Evolutionary conservation across 2,888 invertebrate species (phyloP).

Genomic region (Thera obeliscata): DNA sequence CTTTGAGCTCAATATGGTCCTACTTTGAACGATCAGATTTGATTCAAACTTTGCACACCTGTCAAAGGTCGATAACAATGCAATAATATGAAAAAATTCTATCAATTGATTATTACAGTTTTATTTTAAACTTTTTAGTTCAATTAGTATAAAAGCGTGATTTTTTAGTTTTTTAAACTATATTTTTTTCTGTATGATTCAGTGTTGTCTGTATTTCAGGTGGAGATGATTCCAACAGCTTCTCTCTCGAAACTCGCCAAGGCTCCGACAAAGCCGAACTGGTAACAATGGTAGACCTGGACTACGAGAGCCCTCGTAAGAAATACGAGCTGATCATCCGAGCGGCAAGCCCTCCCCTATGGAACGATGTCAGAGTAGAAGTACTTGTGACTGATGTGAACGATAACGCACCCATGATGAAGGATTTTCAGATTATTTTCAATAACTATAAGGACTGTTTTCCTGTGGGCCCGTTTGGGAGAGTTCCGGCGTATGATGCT

Average conservation of each 20-base stretch:
- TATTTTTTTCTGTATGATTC: background rate
- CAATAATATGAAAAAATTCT: no score
- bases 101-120: no score
- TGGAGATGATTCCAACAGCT: conserved; percentile 95
- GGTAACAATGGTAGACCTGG: conserved; percentile 94
- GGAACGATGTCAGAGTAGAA: conserved; percentile 95
- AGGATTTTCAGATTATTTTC: conserved; percentile 96
- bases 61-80: no score
- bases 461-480: conserved; percentile 95
- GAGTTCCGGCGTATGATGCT: conserved; percentile 96
- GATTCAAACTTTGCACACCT: no score
- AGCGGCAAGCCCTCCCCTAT: conserved; percentile 94
- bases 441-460: conserved; percentile 98
- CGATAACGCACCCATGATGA: conserved; percentile 96
- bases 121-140: no score
- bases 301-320: conserved; percentile 97
- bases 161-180: no score
- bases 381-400: conserved; percentile 96
- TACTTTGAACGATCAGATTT: no score
- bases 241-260: conserved; percentile 91
- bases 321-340: conserved; percentile 94
- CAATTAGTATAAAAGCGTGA: no score
- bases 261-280: conserved; percentile 94
- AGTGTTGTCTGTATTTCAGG: conserved; percentile 55
- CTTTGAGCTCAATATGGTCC: no score